phyloP scores from a whole-genome alignment of 2,797 vertebrate genomes.

The Macropodus opercularis region DNA sequence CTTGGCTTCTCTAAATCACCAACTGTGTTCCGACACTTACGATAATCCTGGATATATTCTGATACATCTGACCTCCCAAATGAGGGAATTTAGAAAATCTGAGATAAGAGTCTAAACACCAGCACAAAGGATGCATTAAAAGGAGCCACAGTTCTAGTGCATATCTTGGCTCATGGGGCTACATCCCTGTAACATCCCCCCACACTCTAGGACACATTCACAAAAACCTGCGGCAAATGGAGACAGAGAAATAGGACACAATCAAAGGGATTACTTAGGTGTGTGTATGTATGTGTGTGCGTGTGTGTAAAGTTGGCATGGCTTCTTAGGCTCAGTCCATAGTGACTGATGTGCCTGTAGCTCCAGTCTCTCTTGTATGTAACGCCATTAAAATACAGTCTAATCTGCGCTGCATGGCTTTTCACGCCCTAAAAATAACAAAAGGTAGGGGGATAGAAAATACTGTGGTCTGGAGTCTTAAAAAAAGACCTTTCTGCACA shows the following conservation, averaged over 20 bases:
- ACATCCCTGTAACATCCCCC: constrained; percentile 56
- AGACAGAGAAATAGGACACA: constrained; percentile 69
- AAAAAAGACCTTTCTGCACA: constrained; percentile 16
- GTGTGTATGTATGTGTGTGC: constrained; percentile 10
- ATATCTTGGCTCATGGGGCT: constrained; percentile 58
- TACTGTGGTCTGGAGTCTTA: constrained; percentile 16
- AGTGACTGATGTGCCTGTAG: constrained; percentile 63
- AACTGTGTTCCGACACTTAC: constrained; percentile 18
- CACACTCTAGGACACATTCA: constrained; percentile 56
- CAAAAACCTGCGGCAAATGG: constrained; percentile 57
- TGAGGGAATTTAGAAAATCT: constrained; percentile 40
- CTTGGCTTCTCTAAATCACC: neutral
- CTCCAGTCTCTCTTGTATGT: constrained; percentile 54
- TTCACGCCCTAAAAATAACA: constrained; percentile 31
- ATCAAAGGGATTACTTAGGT: constrained; percentile 66
- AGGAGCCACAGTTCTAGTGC: constrained; percentile 49
- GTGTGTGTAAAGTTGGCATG: constrained; percentile 59
- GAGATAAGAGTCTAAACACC: constrained; percentile 33
- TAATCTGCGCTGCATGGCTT: constrained; percentile 51
- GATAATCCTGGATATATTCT: constrained; percentile 37
- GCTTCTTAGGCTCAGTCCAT: constrained; percentile 61
- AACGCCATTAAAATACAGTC: constrained; percentile 61
- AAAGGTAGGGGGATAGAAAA: constrained; percentile 35
- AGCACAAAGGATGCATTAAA: constrained; percentile 55
- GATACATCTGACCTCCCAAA: constrained; percentile 45